These are phyloP conservation scores for Labroides dimidiatus DNA, from an alignment of 2,797 vertebrate species.

Conservation along the genomic window DNA sequence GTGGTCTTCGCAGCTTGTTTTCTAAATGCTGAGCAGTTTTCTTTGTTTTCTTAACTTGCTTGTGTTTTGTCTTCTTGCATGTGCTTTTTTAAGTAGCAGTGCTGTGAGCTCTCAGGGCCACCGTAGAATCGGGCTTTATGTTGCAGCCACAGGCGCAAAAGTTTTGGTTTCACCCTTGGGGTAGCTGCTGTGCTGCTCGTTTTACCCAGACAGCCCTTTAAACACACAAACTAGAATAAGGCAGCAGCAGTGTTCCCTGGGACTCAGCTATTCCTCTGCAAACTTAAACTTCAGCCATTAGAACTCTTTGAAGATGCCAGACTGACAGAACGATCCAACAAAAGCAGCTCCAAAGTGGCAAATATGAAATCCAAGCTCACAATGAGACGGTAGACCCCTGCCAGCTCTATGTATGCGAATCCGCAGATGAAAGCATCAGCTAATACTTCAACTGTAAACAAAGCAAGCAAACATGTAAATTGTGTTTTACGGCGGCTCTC, in stretches of 20 bases:
- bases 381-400: conserved; percentile 3
- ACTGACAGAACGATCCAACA: neutral
- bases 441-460: conserved; percentile 54
- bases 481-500: conserved; percentile 43
- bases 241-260: neutral
- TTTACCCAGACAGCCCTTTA: neutral
- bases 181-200: no score
- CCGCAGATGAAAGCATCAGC: conserved; percentile 38
- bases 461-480: conserved; percentile 59
- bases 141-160: no score
- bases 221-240: neutral
- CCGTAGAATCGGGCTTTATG: no score
- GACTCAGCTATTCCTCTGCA: neutral
- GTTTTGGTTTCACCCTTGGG: no score
- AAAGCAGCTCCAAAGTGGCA: conserved; percentile 5
- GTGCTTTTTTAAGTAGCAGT: no score
- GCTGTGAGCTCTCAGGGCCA: no score
- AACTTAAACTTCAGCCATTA: neutral
- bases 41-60: no score
- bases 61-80: no score
- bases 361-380: conserved; percentile 21
- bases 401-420: conserved; percentile 19
- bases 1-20: no score
- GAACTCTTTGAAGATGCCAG: conserved; percentile 3
- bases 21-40: no score